Base-by-base conservation (phyloP, 2,888 invertebrate species). In the Dascillus cervinus region DNA sequence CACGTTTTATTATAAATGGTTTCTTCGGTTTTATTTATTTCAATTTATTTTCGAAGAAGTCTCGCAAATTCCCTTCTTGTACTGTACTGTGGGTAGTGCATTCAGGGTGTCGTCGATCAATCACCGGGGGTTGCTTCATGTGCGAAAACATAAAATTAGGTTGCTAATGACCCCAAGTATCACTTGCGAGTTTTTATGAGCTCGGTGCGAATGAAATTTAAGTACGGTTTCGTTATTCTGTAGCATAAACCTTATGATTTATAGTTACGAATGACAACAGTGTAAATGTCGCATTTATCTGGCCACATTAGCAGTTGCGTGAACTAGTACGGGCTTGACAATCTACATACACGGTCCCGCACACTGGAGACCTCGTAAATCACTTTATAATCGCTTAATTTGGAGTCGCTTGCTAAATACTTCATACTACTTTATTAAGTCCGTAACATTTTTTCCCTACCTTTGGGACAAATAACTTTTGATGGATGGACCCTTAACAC, bases 221-320 rank as follows among this genome's bases (percentile, higher is more conserved):
- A 47, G 46, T 37, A 44, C 32, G 49, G 33, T 49, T 49, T 49
- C 50, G 49, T 50, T 50, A 50, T 50, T 45, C 47, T 46, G 43
- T 44, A 34, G 38, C 44, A 49, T 50, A 50, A 50, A 50, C 41
- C 43, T 29, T 35, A 47, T 49, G 49, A 50, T 50, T 50, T 50
- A 50, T 44, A 42, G 32, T 26, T 37, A 41, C 39, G 38, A 46
- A 47, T 49, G 47, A 46, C 48, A 48, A 48, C 41, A 33, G 45
- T 46, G 44, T 47, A 46, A 49, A 47, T 49, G 46, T 47, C 47
- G 43, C 46, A 45, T 43, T 46, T 47, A 47, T 47, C 47, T 47
- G 37, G 34, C 36, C 43, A 42, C 43, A 39, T 47, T 47, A 41
- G 41, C 35, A 42, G 37, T 49, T 42, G 47, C 47, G 47, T 46